Evolutionary conservation across 2,888 invertebrate species (phyloP).

Genomic region (Rhamphomyia laevipes): DNA sequence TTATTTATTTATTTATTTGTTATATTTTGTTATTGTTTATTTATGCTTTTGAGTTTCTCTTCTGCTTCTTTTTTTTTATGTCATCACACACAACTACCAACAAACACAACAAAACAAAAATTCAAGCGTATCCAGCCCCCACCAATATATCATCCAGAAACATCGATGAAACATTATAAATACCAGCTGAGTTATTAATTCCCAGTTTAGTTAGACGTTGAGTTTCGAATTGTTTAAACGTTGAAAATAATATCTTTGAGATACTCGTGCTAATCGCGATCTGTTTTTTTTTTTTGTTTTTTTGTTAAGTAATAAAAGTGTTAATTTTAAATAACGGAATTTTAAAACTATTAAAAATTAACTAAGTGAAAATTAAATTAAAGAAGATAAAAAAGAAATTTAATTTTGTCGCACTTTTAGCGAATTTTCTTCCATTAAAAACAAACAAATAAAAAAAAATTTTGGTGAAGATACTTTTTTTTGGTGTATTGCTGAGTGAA

Average conservation of each 20-base stretch:
- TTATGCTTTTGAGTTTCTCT: no score
- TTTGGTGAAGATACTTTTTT: not conserved
- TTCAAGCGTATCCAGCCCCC: no score
- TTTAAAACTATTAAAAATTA: not conserved
- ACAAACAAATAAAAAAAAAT: not conserved
- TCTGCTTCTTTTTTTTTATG: no score
- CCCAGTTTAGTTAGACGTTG: slow-evolving; percentile 1
- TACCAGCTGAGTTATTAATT: not conserved
- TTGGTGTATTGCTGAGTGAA: not conserved
- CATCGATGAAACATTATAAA: not conserved
- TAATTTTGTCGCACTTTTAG: no score
- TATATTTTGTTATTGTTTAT: no score
- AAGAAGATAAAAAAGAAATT: not conserved
- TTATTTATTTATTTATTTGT: no score
- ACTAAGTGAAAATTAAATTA: not conserved
- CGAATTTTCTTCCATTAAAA: no score
- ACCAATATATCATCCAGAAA: not conserved
- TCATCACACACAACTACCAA: no score
- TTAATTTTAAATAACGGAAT: not conserved
- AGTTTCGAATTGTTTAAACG: not conserved
- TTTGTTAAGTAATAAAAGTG: not conserved
- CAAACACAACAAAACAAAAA: no score
- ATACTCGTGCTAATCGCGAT: not conserved
- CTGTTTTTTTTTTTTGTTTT: no score
- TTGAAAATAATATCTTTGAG: not conserved